phyloP scores from a whole-genome alignment of 2,113 vertebrate species.

The Girardinichthys multiradiatus region DNA sequence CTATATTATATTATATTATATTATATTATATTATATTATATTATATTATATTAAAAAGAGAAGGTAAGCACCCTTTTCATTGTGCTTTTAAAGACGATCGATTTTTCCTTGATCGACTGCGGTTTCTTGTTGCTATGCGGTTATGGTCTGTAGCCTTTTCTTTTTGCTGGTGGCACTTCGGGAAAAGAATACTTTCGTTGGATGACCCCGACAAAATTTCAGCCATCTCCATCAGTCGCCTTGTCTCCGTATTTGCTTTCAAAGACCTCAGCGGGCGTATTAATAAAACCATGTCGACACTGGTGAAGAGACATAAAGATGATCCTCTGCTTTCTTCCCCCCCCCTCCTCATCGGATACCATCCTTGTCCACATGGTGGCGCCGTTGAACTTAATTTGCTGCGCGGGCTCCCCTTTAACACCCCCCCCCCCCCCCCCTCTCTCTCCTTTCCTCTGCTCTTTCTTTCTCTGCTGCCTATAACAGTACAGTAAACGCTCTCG shows the following conservation, averaged over 20 bases:
- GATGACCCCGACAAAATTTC: background rate
- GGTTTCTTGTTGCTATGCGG: conserved; percentile 82
- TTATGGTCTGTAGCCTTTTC: conserved; percentile 42
- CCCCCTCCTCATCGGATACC: background rate
- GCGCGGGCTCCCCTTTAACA: conserved; percentile 50
- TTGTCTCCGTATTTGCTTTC: background rate
- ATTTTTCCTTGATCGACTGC: conserved; percentile 75
- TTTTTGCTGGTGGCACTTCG: background rate
- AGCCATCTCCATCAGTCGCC: too few species aligned
- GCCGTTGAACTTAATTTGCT: conserved; percentile 32
- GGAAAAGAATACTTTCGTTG: background rate
- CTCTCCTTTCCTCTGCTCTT: conserved; percentile 4
- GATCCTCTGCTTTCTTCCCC: background rate
- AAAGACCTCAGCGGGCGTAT: background rate
- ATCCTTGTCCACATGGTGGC: conserved; percentile 42
- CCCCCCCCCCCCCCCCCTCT: too few species aligned
- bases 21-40: background rate
- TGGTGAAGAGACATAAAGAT: conserved; percentile 6
- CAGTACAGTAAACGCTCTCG: conserved; percentile 53
- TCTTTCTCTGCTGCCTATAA: conserved; percentile 47
- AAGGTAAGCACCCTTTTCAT: background rate
- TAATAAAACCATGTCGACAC: background rate
- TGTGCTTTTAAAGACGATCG: conserved; percentile 43
- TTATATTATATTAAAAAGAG: background rate
- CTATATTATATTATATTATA: background rate